Conservation (phyloP, 2,113 vertebrate species). For the Cnemophilus loriae region DNA sequence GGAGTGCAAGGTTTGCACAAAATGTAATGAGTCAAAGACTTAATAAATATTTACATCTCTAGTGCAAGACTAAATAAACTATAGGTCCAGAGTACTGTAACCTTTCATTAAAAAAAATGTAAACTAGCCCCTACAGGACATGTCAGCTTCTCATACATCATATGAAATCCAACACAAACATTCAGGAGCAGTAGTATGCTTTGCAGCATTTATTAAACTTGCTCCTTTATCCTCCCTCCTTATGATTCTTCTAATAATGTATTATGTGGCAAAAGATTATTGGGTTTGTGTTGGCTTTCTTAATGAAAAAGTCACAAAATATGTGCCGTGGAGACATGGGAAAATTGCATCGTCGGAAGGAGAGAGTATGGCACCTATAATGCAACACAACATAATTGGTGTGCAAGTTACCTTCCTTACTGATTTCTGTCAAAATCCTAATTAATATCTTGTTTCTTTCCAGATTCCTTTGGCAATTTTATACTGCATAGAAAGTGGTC, state of each 20-base stretch:
- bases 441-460: neutral
- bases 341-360: slow-evolving; percentile 1
- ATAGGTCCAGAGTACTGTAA: neutral
- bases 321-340: neutral
- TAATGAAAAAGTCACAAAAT: slow-evolving; percentile 42
- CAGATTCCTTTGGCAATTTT: neutral
- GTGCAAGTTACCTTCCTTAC: neutral
- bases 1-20: neutral
- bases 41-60: slow-evolving; percentile 49
- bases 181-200: neutral
- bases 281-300: slow-evolving; percentile 3
- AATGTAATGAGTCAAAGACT: slow-evolving; percentile 31
- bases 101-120: slow-evolving; percentile 26
- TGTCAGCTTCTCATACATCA: slow-evolving; percentile 25
- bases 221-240: neutral
- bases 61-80: slow-evolving; percentile 40
- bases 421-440: neutral
- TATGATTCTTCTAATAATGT: slow-evolving; percentile 9
- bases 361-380: neutral
- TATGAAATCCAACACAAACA: slow-evolving; percentile 43
- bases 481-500: neutral
- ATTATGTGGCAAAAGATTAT: slow-evolving; percentile 20
- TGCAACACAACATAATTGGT: neutral
- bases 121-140: slow-evolving; percentile 4
- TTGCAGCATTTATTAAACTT: slow-evolving; percentile 32